Evolutionary conservation across 2,113 vertebrate species (phyloP).

Genomic region (Neolamprologus hecqui): DNA sequence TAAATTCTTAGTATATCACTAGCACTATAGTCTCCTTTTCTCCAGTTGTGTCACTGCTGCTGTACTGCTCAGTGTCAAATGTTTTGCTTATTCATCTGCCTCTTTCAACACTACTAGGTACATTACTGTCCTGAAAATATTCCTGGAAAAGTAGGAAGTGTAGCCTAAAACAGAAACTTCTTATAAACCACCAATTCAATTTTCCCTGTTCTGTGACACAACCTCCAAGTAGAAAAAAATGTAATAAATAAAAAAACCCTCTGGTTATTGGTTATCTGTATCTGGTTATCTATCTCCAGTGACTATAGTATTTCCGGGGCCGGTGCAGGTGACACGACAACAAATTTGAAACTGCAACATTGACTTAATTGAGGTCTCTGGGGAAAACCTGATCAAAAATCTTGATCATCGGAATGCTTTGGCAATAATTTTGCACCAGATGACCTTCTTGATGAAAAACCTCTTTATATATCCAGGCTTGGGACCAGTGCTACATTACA

Average conservation of each 20-base stretch:
- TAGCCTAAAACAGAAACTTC: neutral
- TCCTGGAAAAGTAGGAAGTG: neutral
- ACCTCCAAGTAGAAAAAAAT: neutral
- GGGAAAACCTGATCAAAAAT: neutral
- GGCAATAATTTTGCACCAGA: neutral
- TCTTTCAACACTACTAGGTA: neutral
- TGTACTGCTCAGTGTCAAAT: neutral
- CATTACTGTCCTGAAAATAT: neutral
- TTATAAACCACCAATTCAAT: neutral
- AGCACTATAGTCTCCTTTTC: neutral
- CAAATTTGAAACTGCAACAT: neutral
- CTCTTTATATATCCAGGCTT: neutral
- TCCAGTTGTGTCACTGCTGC: neutral
- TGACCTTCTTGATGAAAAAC: neutral
- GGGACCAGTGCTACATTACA: neutral
- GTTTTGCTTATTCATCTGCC: neutral
- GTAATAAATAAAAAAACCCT: rapidly evolving
- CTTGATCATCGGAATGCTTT: neutral
- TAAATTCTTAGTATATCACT: neutral
- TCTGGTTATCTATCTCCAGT: neutral
- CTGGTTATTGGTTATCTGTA: neutral
- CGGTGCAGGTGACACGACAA: neutral
- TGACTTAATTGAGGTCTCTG: neutral
- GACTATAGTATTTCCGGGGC: neutral
- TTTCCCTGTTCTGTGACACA: neutral